Evolutionary conservation across 1,140 invertebrate genomes (phyloP).

Genomic region (Berghia stephanieae): DNA sequence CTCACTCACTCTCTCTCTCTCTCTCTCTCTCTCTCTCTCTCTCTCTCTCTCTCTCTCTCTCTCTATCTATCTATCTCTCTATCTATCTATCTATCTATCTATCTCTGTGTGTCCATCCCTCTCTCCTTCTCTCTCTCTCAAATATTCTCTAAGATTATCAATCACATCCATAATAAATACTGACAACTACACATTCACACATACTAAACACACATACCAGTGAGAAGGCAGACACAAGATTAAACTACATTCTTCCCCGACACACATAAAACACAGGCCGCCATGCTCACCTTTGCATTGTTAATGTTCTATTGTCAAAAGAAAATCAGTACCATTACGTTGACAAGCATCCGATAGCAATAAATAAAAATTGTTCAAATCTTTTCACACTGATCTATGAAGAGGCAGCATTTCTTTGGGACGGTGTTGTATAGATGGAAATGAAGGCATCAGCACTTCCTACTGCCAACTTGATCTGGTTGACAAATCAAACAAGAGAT

Average conservation of each 20-base stretch:
- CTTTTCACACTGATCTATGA: not conserved
- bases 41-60: conserved; percentile 15
- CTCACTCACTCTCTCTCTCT: not conserved
- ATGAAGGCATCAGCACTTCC: conserved; percentile 82
- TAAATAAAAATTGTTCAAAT: not conserved
- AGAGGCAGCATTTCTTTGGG: conserved; percentile 11
- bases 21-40: not conserved
- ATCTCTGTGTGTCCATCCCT: not conserved
- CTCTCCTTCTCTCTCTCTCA: too few relatives aligned
- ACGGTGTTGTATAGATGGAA: conserved; percentile 74
- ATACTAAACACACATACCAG: too few relatives aligned
- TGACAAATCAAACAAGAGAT: conserved; percentile 35
- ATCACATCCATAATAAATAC: not conserved
- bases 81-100: conserved; percentile 12
- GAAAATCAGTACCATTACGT: not conserved
- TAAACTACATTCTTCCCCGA: too few relatives aligned
- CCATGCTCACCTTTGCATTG: not conserved
- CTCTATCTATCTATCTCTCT: not conserved
- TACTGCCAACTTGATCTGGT: conserved; percentile 73
- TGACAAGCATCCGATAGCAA: not conserved
- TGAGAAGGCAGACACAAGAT: too few relatives aligned
- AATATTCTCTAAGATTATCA: not conserved
- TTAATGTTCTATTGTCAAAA: not conserved
- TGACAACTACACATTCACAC: not conserved
- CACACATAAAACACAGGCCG: not conserved